Evolutionary conservation across 92 coral and sea anemone genomes (phyloP).

Genomic region (Ricordea florida): DNA sequence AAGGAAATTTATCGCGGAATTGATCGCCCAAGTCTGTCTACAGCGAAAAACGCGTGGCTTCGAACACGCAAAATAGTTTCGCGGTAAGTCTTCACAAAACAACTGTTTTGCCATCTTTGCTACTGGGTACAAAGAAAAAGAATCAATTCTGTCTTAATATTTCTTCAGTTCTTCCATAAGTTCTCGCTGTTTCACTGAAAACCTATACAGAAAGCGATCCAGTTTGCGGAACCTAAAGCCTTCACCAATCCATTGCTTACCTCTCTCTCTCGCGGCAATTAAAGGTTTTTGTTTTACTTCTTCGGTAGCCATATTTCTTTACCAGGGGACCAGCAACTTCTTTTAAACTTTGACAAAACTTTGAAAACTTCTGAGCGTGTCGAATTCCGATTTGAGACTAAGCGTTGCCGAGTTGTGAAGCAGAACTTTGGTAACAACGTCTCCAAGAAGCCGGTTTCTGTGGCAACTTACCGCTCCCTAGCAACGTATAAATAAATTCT

Average conservation of each 20-base stretch:
- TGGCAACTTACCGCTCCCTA: not conserved
- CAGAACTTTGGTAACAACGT: conserved; percentile 9
- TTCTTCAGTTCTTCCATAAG: not conserved
- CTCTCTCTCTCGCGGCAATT: conserved; percentile 31
- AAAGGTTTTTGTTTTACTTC: not conserved
- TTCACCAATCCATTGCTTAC: conserved; percentile 8
- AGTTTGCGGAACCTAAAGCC: not conserved
- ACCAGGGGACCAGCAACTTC: not conserved
- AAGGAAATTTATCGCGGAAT: not conserved
- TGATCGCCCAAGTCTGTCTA: not conserved
- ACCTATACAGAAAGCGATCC: not conserved
- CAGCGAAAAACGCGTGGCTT: not conserved
- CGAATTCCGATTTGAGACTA: conserved; percentile 39
- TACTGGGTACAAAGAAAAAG: no score
- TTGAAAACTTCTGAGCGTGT: not conserved
- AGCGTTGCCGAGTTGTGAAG: not conserved
- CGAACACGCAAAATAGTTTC: not conserved
- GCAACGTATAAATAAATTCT: conserved; percentile 13
- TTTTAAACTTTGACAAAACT: not conserved
- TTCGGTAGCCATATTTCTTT: conserved; percentile 4
- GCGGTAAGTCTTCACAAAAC: not conserved
- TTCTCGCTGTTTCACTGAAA: not conserved
- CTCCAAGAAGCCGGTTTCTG: conserved; percentile 1
- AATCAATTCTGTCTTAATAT: no score
- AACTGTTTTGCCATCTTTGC: not conserved